Conservation (phyloP, 2,797 vertebrate species). For the Hypotaenidia okinawae region DNA sequence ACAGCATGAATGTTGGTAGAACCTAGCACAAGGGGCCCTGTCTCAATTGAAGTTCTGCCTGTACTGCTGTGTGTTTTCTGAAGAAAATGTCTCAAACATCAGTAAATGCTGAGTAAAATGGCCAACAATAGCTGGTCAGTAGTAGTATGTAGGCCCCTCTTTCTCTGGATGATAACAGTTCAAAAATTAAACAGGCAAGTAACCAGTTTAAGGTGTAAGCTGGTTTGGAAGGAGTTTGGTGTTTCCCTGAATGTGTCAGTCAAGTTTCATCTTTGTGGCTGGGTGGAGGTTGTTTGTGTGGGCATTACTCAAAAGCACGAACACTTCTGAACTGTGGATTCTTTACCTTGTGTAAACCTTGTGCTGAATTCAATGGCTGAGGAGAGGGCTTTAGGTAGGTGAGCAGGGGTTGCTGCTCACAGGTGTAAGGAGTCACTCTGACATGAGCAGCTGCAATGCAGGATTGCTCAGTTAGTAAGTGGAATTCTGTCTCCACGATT, state of each 20-base stretch:
- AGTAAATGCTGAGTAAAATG: background rate
- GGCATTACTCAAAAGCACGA: background rate
- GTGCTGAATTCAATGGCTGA: background rate
- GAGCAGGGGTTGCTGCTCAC: rapidly evolving
- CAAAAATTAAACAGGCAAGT: background rate
- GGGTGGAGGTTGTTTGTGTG: background rate
- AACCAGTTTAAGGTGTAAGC: rapidly evolving
- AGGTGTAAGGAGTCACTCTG: background rate
- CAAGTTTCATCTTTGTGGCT: background rate
- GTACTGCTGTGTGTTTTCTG: background rate
- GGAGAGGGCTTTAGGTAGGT: no score
- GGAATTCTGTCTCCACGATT: background rate
- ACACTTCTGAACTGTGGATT: background rate
- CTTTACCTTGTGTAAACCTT: background rate
- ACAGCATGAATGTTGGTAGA: background rate
- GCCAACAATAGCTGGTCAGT: background rate
- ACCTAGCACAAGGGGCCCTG: background rate
- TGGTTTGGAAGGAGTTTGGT: background rate
- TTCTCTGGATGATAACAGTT: background rate
- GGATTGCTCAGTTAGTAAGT: background rate
- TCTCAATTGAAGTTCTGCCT: background rate
- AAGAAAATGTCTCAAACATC: background rate
- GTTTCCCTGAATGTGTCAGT: background rate
- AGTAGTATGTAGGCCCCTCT: background rate
- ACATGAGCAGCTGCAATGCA: background rate